Percentiles rank a stretch among this genome's conserved stretches.
phyloP scores from a whole-genome alignment of 2,113 vertebrate genomes.

The Boulengerochromis microlepis region DNA sequence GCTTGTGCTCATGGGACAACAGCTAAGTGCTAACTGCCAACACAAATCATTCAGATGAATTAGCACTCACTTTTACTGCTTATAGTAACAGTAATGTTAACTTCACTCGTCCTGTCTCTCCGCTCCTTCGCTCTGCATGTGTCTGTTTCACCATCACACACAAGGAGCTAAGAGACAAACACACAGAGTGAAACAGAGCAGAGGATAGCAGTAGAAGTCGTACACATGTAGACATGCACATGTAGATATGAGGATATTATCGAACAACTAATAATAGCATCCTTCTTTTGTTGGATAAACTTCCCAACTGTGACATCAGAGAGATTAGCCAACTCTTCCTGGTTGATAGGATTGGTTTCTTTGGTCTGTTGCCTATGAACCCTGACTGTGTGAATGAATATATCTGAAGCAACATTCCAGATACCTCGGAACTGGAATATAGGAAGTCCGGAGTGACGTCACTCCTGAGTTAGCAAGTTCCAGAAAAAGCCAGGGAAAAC shows the following conservation, averaged over 20 bases:
- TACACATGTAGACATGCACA: neutral
- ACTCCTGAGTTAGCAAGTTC: neutral
- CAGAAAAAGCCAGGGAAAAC: neutral
- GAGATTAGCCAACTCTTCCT: neutral
- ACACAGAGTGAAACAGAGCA: neutral
- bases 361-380: neutral
- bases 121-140: neutral
- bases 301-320: neutral
- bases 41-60: neutral
- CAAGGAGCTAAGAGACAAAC: neutral
- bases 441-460: neutral
- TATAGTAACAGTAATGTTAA: neutral
- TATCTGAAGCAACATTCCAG: neutral
- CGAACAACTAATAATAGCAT: neutral
- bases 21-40: neutral
- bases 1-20: neutral
- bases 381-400: neutral
- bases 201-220: neutral
- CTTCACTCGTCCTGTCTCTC: neutral
- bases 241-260: neutral
- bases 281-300: neutral
- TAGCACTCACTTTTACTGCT: neutral
- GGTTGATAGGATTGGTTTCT: neutral
- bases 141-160: neutral
- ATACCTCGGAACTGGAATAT: neutral